A percentile compares a stretch with the other conserved stretches of the same genome.
Evolutionary conservation across 2,113 vertebrate genomes (phyloP).

Genomic region (Brachypodius melanocephalos): DNA sequence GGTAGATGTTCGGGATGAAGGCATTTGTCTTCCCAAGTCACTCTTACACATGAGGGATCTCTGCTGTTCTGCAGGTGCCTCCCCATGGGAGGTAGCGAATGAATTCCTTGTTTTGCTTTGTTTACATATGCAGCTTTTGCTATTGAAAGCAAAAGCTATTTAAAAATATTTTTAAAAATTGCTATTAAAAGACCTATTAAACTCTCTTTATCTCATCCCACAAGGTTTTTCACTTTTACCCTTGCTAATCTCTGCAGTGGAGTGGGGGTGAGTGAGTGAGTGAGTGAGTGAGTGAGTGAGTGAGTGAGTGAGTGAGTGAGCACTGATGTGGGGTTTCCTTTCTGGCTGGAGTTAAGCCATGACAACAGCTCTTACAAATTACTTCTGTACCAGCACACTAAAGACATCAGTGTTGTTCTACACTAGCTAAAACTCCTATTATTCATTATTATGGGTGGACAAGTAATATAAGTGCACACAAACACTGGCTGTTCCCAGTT

Average conservation of each 20-base stretch:
- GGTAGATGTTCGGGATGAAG: too few species aligned
- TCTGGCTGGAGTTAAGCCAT: not conserved
- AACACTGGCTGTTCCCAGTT: not conserved
- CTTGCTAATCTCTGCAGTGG: not conserved
- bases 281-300: not conserved
- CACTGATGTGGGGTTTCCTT: accelerated
- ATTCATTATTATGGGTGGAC: not conserved
- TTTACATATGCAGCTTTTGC: not conserved
- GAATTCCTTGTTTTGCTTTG: not conserved
- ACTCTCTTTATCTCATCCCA: not conserved
- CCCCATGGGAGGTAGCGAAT: not conserved
- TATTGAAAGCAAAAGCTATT: not conserved
- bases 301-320: not conserved
- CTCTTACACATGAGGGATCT: accelerated
- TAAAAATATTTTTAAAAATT: too few species aligned
- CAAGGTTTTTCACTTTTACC: not conserved
- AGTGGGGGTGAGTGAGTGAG: not conserved
- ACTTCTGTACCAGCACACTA: not conserved
- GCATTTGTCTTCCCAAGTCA: not conserved
- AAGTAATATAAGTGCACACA: not conserved
- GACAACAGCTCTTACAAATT: not conserved
- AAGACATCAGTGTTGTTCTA: not conserved
- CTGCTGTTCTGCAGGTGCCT: not conserved
- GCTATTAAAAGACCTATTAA: not conserved
- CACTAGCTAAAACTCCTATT: not conserved